Evolutionary conservation across 2,888 invertebrate genomes (phyloP).

Genomic region (Trachelus tabidus): DNA sequence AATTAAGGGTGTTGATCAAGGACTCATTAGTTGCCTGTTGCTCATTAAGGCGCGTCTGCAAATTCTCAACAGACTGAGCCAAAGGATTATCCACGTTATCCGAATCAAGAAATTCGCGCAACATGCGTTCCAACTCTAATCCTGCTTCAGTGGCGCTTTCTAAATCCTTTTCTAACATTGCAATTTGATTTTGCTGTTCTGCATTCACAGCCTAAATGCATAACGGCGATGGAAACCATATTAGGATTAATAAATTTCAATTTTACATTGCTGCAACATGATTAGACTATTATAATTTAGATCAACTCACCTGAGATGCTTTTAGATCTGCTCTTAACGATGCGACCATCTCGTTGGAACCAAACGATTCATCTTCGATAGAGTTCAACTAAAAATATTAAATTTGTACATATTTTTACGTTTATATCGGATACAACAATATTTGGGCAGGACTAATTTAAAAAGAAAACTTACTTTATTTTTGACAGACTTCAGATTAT

Average conservation of each 20-base stretch:
- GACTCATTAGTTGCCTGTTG: slow-evolving; percentile 71
- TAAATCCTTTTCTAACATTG: slow-evolving; percentile 77
- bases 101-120: slow-evolving; percentile 75
- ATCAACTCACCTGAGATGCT: slow-evolving; percentile 61
- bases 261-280: not conserved
- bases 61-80: slow-evolving; percentile 74
- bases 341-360: slow-evolving; percentile 78
- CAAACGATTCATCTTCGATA: slow-evolving; percentile 78
- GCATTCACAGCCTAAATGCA: slow-evolving; percentile 50
- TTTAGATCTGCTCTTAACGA: slow-evolving; percentile 76
- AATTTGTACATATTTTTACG: not conserved
- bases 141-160: slow-evolving; percentile 86
- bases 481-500: slow-evolving; percentile 63
- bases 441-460: not conserved
- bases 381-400: slow-evolving; percentile 66
- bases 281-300: slow-evolving; percentile 2
- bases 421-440: not conserved
- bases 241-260: not conserved
- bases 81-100: slow-evolving; percentile 74
- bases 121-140: slow-evolving; percentile 78
- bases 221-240: not conserved
- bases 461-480: slow-evolving; percentile 49
- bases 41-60: slow-evolving; percentile 75
- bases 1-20: slow-evolving; percentile 61
- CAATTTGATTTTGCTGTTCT: slow-evolving; percentile 76